Evolutionary conservation across 1,140 invertebrate genomes (phyloP), one percentile per base, ranked within the genome.

Genomic region (Scaptomyza pallida): DNA sequence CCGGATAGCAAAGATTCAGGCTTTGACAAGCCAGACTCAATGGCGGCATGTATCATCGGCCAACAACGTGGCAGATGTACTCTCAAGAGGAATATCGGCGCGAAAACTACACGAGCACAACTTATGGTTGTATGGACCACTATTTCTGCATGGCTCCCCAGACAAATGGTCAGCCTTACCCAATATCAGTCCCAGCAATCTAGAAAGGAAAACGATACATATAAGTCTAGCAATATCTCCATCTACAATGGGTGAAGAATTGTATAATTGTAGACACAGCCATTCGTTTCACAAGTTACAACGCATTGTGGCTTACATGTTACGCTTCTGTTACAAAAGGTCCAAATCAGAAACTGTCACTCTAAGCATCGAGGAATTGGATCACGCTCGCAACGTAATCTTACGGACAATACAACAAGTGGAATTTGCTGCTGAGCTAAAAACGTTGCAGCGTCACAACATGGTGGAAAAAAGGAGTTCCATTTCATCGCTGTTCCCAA

Each of bases 401-500:
- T n/a, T n/a, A n/a, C n/a, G n/a, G n/a, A n/a, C n/a, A n/a, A n/a
- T n/a, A n/a, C n/a, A n/a, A 12, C 33, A 35, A 35, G 33, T 12
- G 10, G 33, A 35, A 35, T 35, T 35, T 35, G 12, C 33, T 3
- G 33, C 33, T n/a, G n/a, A n/a, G n/a, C n/a, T n/a, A n/a, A n/a
- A n/a, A n/a, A n/a, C n/a, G n/a, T n/a, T 35, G 33, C 10, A 17
- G 5, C 2, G 45, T 40, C 19, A 33, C 15, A 48, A 8, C 4
- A 47, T 23, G 26, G 47, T 21, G 41, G 35, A 37, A 5, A 33
- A 50, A 33, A 21, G 16, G 0, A 48, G 17, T 48, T 9, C 12
- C 8, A 10, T 35, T 12, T 35, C 10, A 35, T 35, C 6, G 16
- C 12, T n/a, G 6, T 48, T 92, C 92, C n/a, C n/a, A n/a, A 13